Base-by-base conservation (phyloP, 2,113 vertebrate species). In the Pachyramphus minor region DNA sequence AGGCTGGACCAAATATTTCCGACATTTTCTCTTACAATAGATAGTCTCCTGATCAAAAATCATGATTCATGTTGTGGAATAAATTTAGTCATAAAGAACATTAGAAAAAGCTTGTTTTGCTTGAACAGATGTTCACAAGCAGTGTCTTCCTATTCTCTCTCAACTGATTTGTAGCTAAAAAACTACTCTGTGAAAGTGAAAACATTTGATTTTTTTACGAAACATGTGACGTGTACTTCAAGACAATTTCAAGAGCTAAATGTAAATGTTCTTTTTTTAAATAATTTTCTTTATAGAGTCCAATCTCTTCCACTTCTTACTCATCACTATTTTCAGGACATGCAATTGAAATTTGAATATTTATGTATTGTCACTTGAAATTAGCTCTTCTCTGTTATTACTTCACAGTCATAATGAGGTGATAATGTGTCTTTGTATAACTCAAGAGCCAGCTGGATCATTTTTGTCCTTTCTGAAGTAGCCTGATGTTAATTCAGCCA, bases 371-470 rank as follows among this genome's bases (percentile, higher is more conserved):
- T 86, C 64, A 52, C 64, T 97, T n/a, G 8, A 95, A 95, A 90
- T 93, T 90, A 90, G 42, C 50, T 92, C 81, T 95, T 93, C 86
- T 90, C 68, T 71, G 50, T 90, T 95, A 90, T 95, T 95, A 81
- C 55, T 93, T 96, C 86, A 71, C 42, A 55, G 64, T 63, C 59
- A 67, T 90, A 97, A 96, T 93, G 86, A 96, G 86, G 89, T 92
- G 76, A 94, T 96, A 96, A 95, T 92, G 79, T 58, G 56, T 66
- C 92, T 96, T 81, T 90, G 92, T 90, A 59, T 59, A 77, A 90
- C 78, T 92, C 72, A 89, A 95, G 95, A 93, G 73, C 90, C 94
- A 97, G 94, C 88, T 97, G 95, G 89, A 93, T 95, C 44, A 64
- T 89, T 95, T 86, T 81, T 90, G 91, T 95, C 76, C 72, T 90